phyloP scores from a whole-genome alignment of 2,888 invertebrate genomes.

The Neuroscelio doddi region DNA sequence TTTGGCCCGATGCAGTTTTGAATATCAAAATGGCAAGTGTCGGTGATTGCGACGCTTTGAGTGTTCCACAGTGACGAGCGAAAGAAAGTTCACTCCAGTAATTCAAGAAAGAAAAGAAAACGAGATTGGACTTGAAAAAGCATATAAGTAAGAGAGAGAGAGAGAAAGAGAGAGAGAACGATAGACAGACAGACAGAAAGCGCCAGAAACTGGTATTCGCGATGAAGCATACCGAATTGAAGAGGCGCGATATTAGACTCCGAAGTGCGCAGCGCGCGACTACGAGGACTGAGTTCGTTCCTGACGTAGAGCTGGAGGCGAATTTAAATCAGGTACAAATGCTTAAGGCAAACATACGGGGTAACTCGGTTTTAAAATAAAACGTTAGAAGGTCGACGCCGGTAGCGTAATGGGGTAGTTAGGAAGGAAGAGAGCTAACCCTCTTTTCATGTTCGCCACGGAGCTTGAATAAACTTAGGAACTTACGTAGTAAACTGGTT shows the following conservation, averaged over 20 bases:
- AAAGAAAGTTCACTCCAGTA: neutral
- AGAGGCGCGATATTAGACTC: constrained; percentile 29
- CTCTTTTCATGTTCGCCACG: constrained; percentile 33
- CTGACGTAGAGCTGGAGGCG: constrained; percentile 53
- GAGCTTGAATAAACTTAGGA: constrained; percentile 57
- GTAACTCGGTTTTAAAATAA: constrained; percentile 59
- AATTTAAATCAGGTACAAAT: constrained; percentile 65
- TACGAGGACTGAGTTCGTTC: constrained; percentile 54
- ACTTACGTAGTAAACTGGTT: constrained; percentile 57
- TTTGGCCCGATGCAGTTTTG: neutral
- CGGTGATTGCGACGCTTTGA: constrained; percentile 29
- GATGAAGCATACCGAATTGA: constrained; percentile 14
- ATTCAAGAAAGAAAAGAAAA: neutral
- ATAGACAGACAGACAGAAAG: too few species aligned
- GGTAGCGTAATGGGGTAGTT: constrained; percentile 49
- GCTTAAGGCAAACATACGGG: constrained; percentile 56
- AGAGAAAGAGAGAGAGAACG: constrained; percentile 18
- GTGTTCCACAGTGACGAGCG: constrained; percentile 15
- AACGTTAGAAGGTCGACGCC: constrained; percentile 49
- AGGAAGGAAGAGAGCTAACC: constrained; percentile 22
- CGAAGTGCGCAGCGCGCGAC: constrained; percentile 46
- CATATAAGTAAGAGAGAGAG: too few species aligned
- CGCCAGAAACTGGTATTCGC: neutral
- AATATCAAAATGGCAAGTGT: constrained; percentile 17
- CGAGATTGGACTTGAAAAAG: too few species aligned